Evolutionary conservation across 2,888 invertebrate genomes (phyloP).

Genomic region (Diploptera punctata): DNA sequence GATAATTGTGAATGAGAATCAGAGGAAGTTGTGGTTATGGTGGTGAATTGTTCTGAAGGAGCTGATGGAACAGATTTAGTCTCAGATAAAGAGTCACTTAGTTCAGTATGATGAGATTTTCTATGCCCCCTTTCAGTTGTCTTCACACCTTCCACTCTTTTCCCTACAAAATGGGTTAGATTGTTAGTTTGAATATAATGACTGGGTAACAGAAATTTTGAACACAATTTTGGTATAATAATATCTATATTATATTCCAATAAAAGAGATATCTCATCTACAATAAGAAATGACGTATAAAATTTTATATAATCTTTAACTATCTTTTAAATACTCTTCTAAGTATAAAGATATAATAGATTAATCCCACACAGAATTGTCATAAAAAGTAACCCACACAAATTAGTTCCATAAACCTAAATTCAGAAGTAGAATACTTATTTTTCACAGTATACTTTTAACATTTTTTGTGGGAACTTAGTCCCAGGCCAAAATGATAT

Average conservation of each 20-base stretch:
- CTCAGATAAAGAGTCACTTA: slow-evolving; percentile 41
- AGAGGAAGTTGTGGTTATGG: slow-evolving; percentile 32
- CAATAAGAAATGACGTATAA: not conserved
- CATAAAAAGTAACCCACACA: not conserved
- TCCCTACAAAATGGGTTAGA: slow-evolving; percentile 40
- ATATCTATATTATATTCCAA: slow-evolving; percentile 1
- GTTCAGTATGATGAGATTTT: slow-evolving; percentile 35
- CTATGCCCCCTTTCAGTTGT: slow-evolving; percentile 32
- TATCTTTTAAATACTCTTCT: not conserved
- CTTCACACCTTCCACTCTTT: slow-evolving; percentile 34
- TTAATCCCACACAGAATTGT: slow-evolving; percentile 3
- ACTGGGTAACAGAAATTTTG: not conserved
- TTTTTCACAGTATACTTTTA: slow-evolving; percentile 1
- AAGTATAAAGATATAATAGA: not conserved
- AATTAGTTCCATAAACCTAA: not conserved
- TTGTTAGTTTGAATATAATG: slow-evolving; percentile 15
- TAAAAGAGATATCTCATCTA: not conserved
- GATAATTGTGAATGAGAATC: slow-evolving; percentile 41
- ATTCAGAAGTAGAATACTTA: not conserved
- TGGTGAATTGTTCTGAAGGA: slow-evolving; percentile 35
- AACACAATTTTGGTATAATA: slow-evolving; percentile 11
- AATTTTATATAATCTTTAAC: not conserved
- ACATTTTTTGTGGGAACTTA: slow-evolving; percentile 56
- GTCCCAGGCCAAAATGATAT: slow-evolving; percentile 78
- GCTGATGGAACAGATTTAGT: slow-evolving; percentile 39